Percentiles rank a stretch among this genome's conserved stretches.
Conservation (phyloP, 2,888 invertebrate genomes). For the Bhutanitis thaidina region DNA sequence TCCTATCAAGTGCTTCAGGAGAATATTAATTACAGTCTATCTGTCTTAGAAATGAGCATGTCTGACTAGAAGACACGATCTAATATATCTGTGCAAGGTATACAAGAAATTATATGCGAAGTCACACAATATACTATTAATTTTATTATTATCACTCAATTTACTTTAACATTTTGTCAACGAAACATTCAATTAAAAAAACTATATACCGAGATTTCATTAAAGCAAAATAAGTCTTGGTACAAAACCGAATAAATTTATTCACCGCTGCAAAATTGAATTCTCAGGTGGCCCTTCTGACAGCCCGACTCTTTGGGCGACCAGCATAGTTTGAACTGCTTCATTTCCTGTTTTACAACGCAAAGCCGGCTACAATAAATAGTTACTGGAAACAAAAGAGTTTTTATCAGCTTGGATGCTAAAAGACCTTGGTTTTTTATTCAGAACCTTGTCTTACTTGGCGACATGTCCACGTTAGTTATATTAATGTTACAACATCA, state of each 20-base stretch:
- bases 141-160: too few species aligned
- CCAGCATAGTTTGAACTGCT: constrained; percentile 5
- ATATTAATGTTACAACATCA: constrained; percentile 1
- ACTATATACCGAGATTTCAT: background rate
- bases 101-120: too few species aligned
- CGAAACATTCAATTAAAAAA: too few species aligned
- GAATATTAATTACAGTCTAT: too few species aligned
- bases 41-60: too few species aligned
- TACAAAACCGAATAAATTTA: constrained; percentile 66
- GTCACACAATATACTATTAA: too few species aligned
- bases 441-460: constrained; percentile 7
- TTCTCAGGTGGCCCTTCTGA: constrained; percentile 64
- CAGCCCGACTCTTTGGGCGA: background rate
- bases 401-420: constrained; percentile 2
- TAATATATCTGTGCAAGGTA: too few species aligned
- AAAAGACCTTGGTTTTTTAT: constrained; percentile 14
- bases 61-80: too few species aligned
- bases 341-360: constrained; percentile 1
- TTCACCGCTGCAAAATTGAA: constrained; percentile 72
- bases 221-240: constrained; percentile 4
- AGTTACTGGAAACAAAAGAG: constrained; percentile 5
- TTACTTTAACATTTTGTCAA: too few species aligned
- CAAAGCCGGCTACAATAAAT: background rate
- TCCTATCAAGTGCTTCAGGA: too few species aligned
- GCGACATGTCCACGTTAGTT: constrained; percentile 11